Base-by-base conservation (phyloP, 2,888 invertebrate species). In the Apodemia mormo region DNA sequence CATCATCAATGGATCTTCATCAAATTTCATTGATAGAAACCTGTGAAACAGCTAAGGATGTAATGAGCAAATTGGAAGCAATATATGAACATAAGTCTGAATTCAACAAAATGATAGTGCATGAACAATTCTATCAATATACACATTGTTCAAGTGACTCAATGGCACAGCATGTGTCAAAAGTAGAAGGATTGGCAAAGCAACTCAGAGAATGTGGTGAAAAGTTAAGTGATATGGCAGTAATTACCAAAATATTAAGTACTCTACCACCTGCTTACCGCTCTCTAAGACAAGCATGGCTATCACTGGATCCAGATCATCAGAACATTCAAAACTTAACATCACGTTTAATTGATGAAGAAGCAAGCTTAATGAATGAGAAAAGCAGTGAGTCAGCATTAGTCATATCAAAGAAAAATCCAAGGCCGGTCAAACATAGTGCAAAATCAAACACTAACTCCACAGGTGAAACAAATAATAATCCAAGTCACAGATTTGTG, bases 101-200 rank as follows among this genome's bases (percentile, higher is more conserved):
- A n/a, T n/a, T n/a, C n/a, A n/a, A n/a, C n/a, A n/a, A n/a, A n/a
- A n/a, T n/a, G 9, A 52, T 52, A 52, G 52, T 52, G 9, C 52
- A 68, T 66, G 66, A 68, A 56, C 43, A 66, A 40, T 65, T 67
- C n/a, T 70, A 70, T 22, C 61, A 70, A 22, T 70, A 67, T 49
- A 43, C 58, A 22, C 58, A 66, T 45, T 43, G 40, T 52, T 14
- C 70, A 14, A 54, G 45, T 45, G 67, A 67, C 37, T 43, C n/a
- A 9, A 54, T 70, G 22, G 70, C 70, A 22, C 70, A 70, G 58
- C 67, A 70, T 52, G 52, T 70, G 40, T n/a, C n/a, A n/a, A n/a
- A n/a, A n/a, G n/a, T n/a, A n/a, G n/a, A n/a, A n/a, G n/a, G n/a
- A n/a, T n/a, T 70, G 33, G 70, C 70, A 40, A 30, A 52, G 52